A percentile compares a stretch with the other conserved stretches of the same genome.
phyloP scores from a whole-genome alignment of 2,888 invertebrate genomes.

The Lochmaea crataegi region DNA sequence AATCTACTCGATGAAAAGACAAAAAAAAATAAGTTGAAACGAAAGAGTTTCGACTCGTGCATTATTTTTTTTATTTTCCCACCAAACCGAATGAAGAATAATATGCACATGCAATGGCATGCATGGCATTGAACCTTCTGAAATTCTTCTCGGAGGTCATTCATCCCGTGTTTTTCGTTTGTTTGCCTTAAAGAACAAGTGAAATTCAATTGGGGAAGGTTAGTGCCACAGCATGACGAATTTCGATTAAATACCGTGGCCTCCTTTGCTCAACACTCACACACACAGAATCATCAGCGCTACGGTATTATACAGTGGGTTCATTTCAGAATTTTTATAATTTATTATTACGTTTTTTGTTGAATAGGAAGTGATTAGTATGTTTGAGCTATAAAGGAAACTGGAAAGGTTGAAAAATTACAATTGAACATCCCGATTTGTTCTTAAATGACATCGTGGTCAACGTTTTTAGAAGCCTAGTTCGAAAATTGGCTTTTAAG shows the following conservation, averaged over 20 bases:
- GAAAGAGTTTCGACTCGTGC: slow-evolving; percentile 34
- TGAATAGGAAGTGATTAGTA: no score
- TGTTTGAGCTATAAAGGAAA: no score
- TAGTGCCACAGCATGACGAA: slow-evolving; percentile 23
- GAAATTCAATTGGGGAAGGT: slow-evolving; percentile 32
- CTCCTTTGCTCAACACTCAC: not conserved
- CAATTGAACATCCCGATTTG: no score
- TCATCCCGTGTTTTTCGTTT: slow-evolving; percentile 31
- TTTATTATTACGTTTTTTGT: not conserved
- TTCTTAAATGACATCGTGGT: no score
- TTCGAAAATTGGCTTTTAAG: no score
- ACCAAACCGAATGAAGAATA: slow-evolving; percentile 35
- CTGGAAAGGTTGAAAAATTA: no score
- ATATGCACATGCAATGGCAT: slow-evolving; percentile 36
- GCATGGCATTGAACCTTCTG: slow-evolving; percentile 42
- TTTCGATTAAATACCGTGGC: slow-evolving; percentile 10
- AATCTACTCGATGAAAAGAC: slow-evolving; percentile 20
- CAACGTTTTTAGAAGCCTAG: no score
- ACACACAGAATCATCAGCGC: not conserved
- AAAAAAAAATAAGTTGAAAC: slow-evolving; percentile 27
- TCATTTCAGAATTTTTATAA: not conserved
- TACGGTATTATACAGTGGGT: not conserved
- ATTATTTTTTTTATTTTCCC: slow-evolving; percentile 39
- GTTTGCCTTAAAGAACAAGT: slow-evolving; percentile 30
- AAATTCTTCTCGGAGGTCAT: slow-evolving; percentile 37